Conservation (phyloP, 2,113 vertebrate genomes). For the Tenebrosternarchus preto region DNA sequence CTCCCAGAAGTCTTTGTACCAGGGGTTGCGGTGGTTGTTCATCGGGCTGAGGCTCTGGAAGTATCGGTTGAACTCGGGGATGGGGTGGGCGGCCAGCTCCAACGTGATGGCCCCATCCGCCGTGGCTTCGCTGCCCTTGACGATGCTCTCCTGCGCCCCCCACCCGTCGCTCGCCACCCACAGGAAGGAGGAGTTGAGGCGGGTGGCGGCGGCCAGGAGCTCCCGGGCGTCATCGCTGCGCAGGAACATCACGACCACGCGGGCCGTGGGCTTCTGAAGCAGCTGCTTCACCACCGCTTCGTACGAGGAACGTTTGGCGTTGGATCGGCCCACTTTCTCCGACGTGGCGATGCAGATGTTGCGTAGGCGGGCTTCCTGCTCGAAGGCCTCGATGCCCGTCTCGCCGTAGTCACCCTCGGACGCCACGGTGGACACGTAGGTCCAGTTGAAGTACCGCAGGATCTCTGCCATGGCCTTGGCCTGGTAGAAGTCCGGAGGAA, state of each 20-base stretch:
- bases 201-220: constrained; percentile 88
- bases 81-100: constrained; percentile 89
- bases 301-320: constrained; percentile 89
- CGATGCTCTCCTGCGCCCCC: constrained; percentile 95
- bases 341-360: constrained; percentile 98
- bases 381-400: constrained; percentile 96
- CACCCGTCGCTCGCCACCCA: constrained; percentile 98
- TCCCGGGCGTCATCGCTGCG: constrained; percentile 91
- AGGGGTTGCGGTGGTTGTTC: constrained; percentile 91
- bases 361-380: constrained; percentile 92
- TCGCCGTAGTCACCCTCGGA: constrained; percentile 97
- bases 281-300: constrained; percentile 92
- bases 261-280: constrained; percentile 92
- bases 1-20: constrained; percentile 98
- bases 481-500: constrained; percentile 97
- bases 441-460: constrained; percentile 95
- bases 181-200: constrained; percentile 92
- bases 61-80: constrained; percentile 90
- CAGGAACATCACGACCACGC: constrained; percentile 94
- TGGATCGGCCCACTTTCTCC: constrained; percentile 93
- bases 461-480: constrained; percentile 99
- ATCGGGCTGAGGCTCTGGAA: constrained; percentile 87
- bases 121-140: constrained; percentile 90
- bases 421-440: constrained; percentile 95
- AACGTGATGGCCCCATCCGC: constrained; percentile 94